Base-by-base conservation (phyloP, 2,888 invertebrate genomes). In the Proisotoma minuta region DNA sequence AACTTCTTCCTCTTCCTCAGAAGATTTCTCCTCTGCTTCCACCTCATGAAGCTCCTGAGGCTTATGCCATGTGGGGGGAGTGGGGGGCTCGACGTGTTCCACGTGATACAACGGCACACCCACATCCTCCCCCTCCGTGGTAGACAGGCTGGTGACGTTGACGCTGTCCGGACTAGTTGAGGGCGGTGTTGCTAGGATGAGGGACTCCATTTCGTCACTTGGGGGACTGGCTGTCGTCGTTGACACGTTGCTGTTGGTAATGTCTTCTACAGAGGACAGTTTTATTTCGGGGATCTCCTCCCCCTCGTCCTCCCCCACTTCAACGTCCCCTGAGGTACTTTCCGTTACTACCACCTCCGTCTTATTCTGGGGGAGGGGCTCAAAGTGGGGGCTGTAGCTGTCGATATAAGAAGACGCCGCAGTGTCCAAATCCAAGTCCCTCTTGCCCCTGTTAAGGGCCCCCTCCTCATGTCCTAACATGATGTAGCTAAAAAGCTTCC, bases 21-120 rank as follows among this genome's bases (percentile, higher is more conserved):
- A 15, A 15, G 34, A 15, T 8, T 10, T 34, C 34, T 10, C 34
- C 15, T 40, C 59, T 2, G 29, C 26, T 27, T 50, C 50, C 20
- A 29, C 26, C 15, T 22, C 39, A 18, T 43, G 49, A 26, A 5
- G 34, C 39, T 62, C 58, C 5, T 34, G 8, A n/a, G 71, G 73
- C 57, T 69, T 70, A 27, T 70, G 73, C 65, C 70, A 73, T 8
- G 70, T 73, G 23, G 71, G 66, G 3, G 71, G 66, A 1, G 71
- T 70, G 1, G 73, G 73, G 10, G 71, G 71, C 20, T 73, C 73
- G 1, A 66, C 59, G 52, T 73, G 73, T 28, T 73, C 73, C 20
- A 73, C 73, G 53, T 73, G 73, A 24, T 73, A 73, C 20, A 73
- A 39, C 0, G 73, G 73, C 18, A 73, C 71, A n/a, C 68, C 70